Evolutionary conservation across 2,888 invertebrate species (phyloP).

Genomic region (Cephus pulcher): DNA sequence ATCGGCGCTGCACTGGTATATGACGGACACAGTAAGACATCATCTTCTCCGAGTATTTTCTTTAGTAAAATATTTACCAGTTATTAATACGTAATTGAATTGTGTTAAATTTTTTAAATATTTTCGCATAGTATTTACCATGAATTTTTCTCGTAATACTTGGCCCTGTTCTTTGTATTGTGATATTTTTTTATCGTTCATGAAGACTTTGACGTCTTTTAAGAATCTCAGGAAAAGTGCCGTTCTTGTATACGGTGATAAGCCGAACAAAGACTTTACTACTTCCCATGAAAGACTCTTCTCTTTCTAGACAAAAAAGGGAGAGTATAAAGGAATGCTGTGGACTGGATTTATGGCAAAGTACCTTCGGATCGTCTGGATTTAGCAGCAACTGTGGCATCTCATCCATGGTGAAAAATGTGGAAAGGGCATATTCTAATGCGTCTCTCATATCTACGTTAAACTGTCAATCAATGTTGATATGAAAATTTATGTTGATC

Average conservation of each 20-base stretch:
- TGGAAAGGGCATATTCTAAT: constrained; percentile 68
- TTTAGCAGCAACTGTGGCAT: constrained; percentile 70
- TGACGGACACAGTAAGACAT: constrained; percentile 69
- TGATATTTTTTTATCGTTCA: constrained; percentile 46
- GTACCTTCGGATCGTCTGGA: constrained; percentile 69
- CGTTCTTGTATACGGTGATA: constrained; percentile 63
- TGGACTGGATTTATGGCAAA: background rate
- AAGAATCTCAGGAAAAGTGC: constrained; percentile 59
- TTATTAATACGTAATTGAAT: background rate
- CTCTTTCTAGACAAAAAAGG: constrained; percentile 45
- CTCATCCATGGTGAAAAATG: constrained; percentile 70
- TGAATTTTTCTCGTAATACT: constrained; percentile 43
- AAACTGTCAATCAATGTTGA: constrained; percentile 61
- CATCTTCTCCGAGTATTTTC: constrained; percentile 73
- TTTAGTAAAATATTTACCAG: constrained; percentile 46
- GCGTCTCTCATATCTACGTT: constrained; percentile 68
- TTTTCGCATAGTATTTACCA: constrained; percentile 23
- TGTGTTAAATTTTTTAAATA: background rate
- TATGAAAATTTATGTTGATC: background rate
- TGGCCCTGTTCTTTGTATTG: constrained; percentile 59
- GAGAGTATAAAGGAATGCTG: background rate
- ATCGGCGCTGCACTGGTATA: constrained; percentile 67
- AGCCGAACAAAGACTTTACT: constrained; percentile 56
- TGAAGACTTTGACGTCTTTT: constrained; percentile 62
- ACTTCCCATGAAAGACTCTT: constrained; percentile 51